Evolutionary conservation across 1,140 invertebrate species (phyloP), one percentile per base, ranked within the genome.

Genomic region (Drosophila santomea): DNA sequence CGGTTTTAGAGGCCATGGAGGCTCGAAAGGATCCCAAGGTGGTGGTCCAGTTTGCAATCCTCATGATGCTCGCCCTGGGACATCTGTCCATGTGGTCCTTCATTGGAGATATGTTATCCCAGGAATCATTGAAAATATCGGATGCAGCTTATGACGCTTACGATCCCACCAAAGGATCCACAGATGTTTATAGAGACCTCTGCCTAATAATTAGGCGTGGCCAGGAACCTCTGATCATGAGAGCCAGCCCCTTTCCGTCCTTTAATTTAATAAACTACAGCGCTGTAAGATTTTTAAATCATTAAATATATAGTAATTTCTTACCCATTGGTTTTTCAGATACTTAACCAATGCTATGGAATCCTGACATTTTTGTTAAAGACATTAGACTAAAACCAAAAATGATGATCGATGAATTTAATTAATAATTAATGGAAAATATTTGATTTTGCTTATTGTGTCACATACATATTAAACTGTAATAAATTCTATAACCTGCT

Each of bases 311-410:
- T 3, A 12, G 1, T 17, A 44, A 38, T 8, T n/a, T 15, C 0
- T 1, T 44, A 4, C 14, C 5, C 11, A 35, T 41, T 10, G 32
- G 25, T 23, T 25, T 72, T 52, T 6, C 39, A 85, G 82, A 66
- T 78, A 56, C 45, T 85, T 3, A 66, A 85, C 3, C 81, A 84
- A 28, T 80, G 81, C 17, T 84, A 74, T 43, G 67, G 59, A 23
- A 69, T 84, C 14, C 12, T 84, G 3, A 85, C 80, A 7, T 12
- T 84, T 17, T 12, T 82, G 51, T 11, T 82, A 12, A 64, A 80
- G 14, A 64, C 50, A 7, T 39, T 82, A 60, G 74, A 81, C 38
- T 81, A 20, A 44, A 15, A 7, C 4, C n/a, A 2, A 3, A 41
- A 3, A 15, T n/a, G 15, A 17, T 17, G 17, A 17, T 17, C 17